Conservation (phyloP, 1,140 invertebrate species). For the Saccostrea glomerata region DNA sequence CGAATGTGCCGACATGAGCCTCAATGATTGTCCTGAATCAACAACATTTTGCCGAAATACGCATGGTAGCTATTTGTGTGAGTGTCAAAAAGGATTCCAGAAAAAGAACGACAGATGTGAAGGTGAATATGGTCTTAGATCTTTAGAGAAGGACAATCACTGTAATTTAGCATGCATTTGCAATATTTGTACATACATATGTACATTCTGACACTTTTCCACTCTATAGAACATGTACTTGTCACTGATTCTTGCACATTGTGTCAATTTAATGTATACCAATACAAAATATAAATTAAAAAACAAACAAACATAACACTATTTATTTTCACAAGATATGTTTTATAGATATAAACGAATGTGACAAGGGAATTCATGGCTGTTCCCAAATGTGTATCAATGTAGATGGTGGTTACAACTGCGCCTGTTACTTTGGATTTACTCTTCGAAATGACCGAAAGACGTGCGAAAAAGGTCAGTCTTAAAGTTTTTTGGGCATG, state of each 20-base stretch:
- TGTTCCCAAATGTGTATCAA: not conserved
- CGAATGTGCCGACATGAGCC: not conserved
- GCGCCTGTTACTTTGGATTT: not conserved
- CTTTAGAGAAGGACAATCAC: not conserved
- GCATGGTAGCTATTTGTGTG: not conserved
- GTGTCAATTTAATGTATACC: no score
- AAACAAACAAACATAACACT: not conserved
- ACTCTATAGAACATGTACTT: no score
- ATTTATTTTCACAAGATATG: not conserved
- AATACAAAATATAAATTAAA: not conserved
- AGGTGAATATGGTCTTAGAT: not conserved
- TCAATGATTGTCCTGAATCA: not conserved
- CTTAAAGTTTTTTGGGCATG: not conserved
- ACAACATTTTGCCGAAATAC: not conserved
- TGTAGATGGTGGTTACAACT: not conserved
- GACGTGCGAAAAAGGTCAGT: not conserved
- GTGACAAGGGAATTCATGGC: not conserved
- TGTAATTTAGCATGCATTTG: no score
- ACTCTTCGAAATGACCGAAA: not conserved
- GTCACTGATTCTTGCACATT: no score
- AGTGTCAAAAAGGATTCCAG: not conserved
- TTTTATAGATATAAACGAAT: conserved; percentile 27
- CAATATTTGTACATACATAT: no score
- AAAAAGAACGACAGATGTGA: not conserved
- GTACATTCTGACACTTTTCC: no score